Conservation (phyloP, 1,140 invertebrate species). For the Eciton burchellii region DNA sequence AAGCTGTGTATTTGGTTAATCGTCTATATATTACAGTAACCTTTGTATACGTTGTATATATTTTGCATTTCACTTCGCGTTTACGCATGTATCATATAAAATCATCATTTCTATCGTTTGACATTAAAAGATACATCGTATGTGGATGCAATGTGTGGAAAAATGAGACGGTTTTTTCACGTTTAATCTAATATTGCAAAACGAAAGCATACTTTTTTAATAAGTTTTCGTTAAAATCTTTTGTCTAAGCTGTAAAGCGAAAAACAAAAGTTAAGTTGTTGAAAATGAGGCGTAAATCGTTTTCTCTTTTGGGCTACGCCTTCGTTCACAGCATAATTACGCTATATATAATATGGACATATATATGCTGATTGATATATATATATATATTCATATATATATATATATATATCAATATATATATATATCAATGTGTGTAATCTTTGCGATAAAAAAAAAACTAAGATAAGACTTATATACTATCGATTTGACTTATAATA, state of each 20-base stretch:
- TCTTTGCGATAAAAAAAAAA: too few relatives aligned
- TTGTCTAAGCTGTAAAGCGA: constrained; percentile 14
- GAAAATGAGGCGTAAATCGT: constrained; percentile 31
- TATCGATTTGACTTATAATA: constrained; percentile 35
- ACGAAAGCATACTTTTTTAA: background rate
- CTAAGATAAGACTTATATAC: constrained; percentile 31
- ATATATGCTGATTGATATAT: too few relatives aligned
- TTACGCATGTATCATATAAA: constrained; percentile 23
- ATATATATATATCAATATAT: too few relatives aligned
- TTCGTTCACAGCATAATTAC: background rate
- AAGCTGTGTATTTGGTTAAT: too few relatives aligned
- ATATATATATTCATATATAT: too few relatives aligned
- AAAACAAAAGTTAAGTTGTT: background rate
- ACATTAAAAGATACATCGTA: constrained; percentile 9
- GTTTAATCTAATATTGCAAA: constrained; percentile 17
- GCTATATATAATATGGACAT: background rate
- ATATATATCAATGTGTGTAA: too few relatives aligned
- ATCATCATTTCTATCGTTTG: constrained; percentile 41
- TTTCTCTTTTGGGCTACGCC: background rate
- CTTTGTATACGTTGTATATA: too few relatives aligned
- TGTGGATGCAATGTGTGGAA: background rate
- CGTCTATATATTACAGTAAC: too few relatives aligned
- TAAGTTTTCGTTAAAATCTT: background rate
- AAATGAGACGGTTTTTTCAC: background rate
- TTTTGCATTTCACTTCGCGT: too few relatives aligned